A percentile compares a stretch with the other conserved stretches of the same genome.
phyloP scores from a whole-genome alignment of 2,113 vertebrate species.

The Fregetta grallaria region DNA sequence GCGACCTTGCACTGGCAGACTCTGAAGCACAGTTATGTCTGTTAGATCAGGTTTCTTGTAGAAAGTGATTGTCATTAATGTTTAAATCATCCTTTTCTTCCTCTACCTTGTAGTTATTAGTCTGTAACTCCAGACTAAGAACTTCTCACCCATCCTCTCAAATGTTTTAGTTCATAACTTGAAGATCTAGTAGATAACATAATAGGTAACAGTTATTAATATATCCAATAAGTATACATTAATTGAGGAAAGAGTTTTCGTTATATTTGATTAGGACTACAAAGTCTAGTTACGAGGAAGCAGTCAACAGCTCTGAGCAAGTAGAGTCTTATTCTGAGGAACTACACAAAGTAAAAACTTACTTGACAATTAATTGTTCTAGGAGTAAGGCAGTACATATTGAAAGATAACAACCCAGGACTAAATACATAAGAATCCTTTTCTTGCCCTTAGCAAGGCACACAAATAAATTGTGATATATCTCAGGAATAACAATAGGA shows the following conservation, averaged over 20 bases:
- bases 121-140: neutral
- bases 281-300: neutral
- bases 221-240: neutral
- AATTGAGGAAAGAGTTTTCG: neutral
- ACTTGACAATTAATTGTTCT: neutral
- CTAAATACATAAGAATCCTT: neutral
- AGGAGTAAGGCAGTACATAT: neutral
- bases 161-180: neutral
- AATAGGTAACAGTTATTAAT: neutral
- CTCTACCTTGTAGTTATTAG: neutral
- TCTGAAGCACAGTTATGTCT: neutral
- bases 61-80: neutral
- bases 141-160: neutral
- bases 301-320: neutral
- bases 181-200: neutral
- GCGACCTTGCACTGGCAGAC: neutral
- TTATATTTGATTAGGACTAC: neutral
- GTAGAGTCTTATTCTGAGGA: neutral
- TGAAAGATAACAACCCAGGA: neutral
- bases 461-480: neutral
- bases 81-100: neutral
- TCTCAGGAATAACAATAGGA: neutral
- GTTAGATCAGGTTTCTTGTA: neutral
- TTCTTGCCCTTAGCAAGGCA: neutral
- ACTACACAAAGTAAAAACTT: neutral